Evolutionary conservation across 2,888 invertebrate genomes (phyloP), one percentile per base, ranked within the genome.

Genomic region (Lamellibrachia satsuma): DNA sequence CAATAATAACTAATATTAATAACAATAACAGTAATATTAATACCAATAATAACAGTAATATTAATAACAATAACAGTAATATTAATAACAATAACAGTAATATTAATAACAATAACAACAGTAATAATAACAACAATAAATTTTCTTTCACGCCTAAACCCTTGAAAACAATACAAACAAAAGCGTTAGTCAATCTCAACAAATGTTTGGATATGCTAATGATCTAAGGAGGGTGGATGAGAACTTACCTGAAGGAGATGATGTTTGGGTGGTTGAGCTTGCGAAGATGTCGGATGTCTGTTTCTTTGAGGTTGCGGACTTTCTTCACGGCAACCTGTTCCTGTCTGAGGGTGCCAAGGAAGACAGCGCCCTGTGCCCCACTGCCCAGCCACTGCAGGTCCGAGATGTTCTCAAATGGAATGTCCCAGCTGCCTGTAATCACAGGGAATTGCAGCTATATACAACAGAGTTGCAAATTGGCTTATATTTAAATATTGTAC

Each of bases 191-290:
- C 39, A 39, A 39, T 39, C 39, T 39, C 39, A 39, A 39, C 39
- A 39, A 39, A 39, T 39, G 39, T 39, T 39, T 39, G 39, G 39
- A 39, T 39, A 39, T 39, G 39, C 39, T 39, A 39, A 39, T 39
- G 39, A 39, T 0, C 39, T 39, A 39, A 39, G 39, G 39, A 11
- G 52, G 91, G 91, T 52, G 27, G 51, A 75, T 15, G 75, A 75
- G 6, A 22, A 95, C 96, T 95, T 94, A 97, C 97, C 96, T 98
- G 96, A 99, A 98, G 96, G 98, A 98, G 92, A 99, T 98, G 95
- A 99, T 98, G 96, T 99, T 99, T n/a, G 98, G 98, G 97, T 99
- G 99, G 96, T 98, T 98, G 93, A 99, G 97, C 97, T 99, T 98
- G 93, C 98, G 97, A 94, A 99, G 97, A 97, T 99, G 98, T 95